phyloP scores from a whole-genome alignment of 2,888 invertebrate species.

The Euplexia lucipara region DNA sequence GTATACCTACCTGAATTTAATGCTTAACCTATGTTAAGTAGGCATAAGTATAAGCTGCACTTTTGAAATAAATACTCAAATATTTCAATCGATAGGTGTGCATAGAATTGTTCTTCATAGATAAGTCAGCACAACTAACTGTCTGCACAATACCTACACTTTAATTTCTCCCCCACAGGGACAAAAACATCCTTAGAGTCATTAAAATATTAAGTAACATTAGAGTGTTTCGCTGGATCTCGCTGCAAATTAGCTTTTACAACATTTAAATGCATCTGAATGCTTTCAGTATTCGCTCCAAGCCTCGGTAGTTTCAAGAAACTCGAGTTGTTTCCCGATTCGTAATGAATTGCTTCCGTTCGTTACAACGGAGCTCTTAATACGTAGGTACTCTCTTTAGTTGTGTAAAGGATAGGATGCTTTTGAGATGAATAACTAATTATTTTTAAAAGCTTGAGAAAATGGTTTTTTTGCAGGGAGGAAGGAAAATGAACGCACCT shows the following conservation, averaged over 20 bases:
- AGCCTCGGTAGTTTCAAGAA: conserved; percentile 41
- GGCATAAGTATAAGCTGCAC: too few relatives aligned
- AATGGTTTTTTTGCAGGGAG: not conserved
- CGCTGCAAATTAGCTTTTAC: conserved; percentile 3
- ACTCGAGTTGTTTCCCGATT: conserved; percentile 36
- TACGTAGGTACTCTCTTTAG: not conserved
- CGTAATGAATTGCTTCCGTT: conserved; percentile 32
- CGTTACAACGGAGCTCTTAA: conserved; percentile 18
- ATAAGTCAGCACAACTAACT: not conserved
- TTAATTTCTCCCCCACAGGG: conserved; percentile 1
- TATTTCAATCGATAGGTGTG: not conserved
- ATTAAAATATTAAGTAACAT: conserved; percentile 36
- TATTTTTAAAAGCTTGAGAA: conserved; percentile 20
- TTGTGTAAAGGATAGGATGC: not conserved
- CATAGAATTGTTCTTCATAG: not conserved
- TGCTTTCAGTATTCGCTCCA: conserved; percentile 20
- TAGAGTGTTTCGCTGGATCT: conserved; percentile 9
- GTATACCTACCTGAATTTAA: too few relatives aligned
- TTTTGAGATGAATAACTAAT: conserved; percentile 21
- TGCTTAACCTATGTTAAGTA: too few relatives aligned
- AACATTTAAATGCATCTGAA: conserved; percentile 27
- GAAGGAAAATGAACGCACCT: too few relatives aligned
- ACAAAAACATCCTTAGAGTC: conserved; percentile 5
- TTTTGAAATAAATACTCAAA: not conserved
- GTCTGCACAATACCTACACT: not conserved